Conservation (phyloP, 1,140 invertebrate species). For the Ceratosolen fusciceps region DNA sequence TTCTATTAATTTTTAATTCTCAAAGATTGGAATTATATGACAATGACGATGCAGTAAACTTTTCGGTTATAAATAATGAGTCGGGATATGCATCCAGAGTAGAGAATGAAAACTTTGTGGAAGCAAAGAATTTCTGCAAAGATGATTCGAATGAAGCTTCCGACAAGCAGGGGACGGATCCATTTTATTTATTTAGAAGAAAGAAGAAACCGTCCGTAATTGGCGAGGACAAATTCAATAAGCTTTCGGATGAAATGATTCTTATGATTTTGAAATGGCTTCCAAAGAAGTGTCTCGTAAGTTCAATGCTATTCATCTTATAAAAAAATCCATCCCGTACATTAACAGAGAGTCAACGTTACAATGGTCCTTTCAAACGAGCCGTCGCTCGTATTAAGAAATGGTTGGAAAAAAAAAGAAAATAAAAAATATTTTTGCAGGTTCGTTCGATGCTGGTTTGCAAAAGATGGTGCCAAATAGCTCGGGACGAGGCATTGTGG, state of each 20-base stretch:
- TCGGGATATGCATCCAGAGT: slow-evolving; percentile 61
- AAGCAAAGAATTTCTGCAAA: slow-evolving; percentile 56
- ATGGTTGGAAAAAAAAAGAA: too few species aligned
- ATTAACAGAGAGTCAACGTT: too few species aligned
- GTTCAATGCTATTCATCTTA: slow-evolving; percentile 54
- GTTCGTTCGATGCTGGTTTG: slow-evolving; percentile 70
- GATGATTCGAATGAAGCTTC: slow-evolving; percentile 52
- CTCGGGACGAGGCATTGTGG: slow-evolving; percentile 88
- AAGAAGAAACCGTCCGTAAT: slow-evolving; percentile 60
- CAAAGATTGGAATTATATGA: slow-evolving; percentile 55
- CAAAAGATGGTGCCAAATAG: slow-evolving; percentile 80
- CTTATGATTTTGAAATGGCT: slow-evolving; percentile 87
- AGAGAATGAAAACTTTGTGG: slow-evolving; percentile 57
- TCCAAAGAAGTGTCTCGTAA: slow-evolving; percentile 81
- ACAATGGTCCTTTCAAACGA: too few species aligned
- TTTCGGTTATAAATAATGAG: slow-evolving; percentile 56
- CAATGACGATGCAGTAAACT: slow-evolving; percentile 52
- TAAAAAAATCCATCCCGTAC: too few species aligned
- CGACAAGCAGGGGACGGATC: slow-evolving; percentile 58
- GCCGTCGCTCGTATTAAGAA: too few species aligned
- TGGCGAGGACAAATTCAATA: slow-evolving; percentile 75
- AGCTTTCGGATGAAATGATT: slow-evolving; percentile 86
- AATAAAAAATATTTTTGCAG: too few species aligned
- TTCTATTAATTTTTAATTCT: slow-evolving; percentile 10
- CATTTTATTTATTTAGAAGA: slow-evolving; percentile 63